Conservation (phyloP, 37 sponge, comb jelly and placozoan species). For the Trichoplax adhaerens region DNA sequence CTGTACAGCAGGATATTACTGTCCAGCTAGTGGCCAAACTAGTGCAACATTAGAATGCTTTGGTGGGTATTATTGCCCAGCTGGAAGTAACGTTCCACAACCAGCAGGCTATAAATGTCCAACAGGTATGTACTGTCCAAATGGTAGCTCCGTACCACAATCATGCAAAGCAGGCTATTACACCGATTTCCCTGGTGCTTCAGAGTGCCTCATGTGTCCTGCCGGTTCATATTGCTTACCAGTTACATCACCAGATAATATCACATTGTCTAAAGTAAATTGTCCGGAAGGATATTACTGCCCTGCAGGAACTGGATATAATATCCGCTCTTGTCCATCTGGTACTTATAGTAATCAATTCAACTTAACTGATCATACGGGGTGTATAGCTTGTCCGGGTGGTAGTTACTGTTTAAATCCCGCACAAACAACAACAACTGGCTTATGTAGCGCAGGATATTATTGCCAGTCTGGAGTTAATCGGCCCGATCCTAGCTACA, state of each 20-base stretch:
- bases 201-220: slow-evolving; percentile 13
- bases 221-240: slow-evolving; percentile 8
- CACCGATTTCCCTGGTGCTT: slow-evolving; percentile 1
- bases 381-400: slow-evolving; percentile 3
- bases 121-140: slow-evolving; percentile 13
- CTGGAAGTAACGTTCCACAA: slow-evolving; percentile 2
- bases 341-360: slow-evolving; percentile 9
- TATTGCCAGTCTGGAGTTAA: slow-evolving; percentile 4
- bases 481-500: slow-evolving; percentile 6
- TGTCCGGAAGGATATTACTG: slow-evolving; percentile 23
- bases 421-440: slow-evolving; percentile 5
- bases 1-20: slow-evolving; percentile 15
- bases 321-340: slow-evolving; percentile 5
- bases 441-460: slow-evolving; percentile 11
- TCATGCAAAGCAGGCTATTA: slow-evolving; percentile 10
- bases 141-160: slow-evolving; percentile 2
- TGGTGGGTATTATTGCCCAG: slow-evolving; percentile 22
- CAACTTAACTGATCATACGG: not conserved
- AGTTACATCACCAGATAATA: slow-evolving; percentile 4
- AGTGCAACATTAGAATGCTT: slow-evolving; percentile 3
- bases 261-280: not conserved
- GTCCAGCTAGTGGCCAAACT: slow-evolving; percentile 9
- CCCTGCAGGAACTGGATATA: slow-evolving; percentile 11
- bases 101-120: slow-evolving; percentile 14
- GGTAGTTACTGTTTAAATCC: not conserved